phyloP scores from a whole-genome alignment of 2,888 invertebrate genomes.

The Xestia rhomboidea region DNA sequence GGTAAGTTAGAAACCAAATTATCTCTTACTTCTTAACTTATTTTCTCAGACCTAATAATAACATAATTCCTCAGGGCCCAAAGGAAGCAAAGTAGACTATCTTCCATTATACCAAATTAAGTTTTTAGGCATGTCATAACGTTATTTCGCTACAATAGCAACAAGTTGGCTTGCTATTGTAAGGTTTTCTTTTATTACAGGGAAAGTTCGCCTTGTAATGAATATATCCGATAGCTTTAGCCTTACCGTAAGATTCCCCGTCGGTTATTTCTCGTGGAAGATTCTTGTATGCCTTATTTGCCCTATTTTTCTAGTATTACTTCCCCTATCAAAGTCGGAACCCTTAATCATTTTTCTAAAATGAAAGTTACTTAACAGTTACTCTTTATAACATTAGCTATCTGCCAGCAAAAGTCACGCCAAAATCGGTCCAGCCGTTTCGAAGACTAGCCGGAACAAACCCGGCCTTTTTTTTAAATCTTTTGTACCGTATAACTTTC shows the following conservation, averaged over 20 bases:
- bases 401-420: too few relatives aligned
- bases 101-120: constrained; percentile 1
- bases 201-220: not conserved
- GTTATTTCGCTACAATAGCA: constrained; percentile 15
- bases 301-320: too few relatives aligned
- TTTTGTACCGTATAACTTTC: too few relatives aligned
- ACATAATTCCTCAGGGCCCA: not conserved
- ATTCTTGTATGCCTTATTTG: too few relatives aligned
- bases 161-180: constrained; percentile 4
- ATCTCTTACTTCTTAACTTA: not conserved
- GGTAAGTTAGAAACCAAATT: not conserved
- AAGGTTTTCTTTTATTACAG: not conserved
- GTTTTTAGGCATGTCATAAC: not conserved
- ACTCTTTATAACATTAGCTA: too few relatives aligned
- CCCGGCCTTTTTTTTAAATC: too few relatives aligned
- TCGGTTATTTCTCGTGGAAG: not conserved
- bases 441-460: too few relatives aligned
- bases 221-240: constrained; percentile 6
- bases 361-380: too few relatives aligned
- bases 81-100: constrained; percentile 3
- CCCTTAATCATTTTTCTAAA: too few relatives aligned
- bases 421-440: too few relatives aligned
- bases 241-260: not conserved
- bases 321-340: too few relatives aligned
- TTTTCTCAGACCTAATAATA: constrained; percentile 6